Conservation (phyloP, 2,797 vertebrate genomes). For the Lithobates sylvaticus region DNA sequence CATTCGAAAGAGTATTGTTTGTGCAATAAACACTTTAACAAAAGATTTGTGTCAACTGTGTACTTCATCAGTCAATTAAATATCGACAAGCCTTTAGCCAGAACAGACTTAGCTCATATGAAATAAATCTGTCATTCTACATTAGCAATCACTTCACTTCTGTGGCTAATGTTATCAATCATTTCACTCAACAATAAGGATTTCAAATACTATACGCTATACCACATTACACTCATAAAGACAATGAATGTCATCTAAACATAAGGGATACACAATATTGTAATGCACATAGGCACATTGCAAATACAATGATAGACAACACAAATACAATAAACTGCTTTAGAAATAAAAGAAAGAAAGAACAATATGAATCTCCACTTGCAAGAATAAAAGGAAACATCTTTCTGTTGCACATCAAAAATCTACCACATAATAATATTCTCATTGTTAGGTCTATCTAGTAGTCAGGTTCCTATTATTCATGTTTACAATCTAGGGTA, state of each 20-base stretch:
- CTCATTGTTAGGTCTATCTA: no score
- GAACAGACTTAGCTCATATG: slow-evolving; percentile 27
- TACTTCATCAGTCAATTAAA: slow-evolving; percentile 34
- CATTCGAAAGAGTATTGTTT: not conserved
- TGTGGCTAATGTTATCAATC: slow-evolving; percentile 37
- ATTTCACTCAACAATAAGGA: slow-evolving; percentile 25
- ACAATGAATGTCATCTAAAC: not conserved
- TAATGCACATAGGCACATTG: not conserved
- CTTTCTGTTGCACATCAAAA: no score
- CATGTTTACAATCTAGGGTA: no score
- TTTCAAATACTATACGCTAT: not conserved
- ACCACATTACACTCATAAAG: not conserved
- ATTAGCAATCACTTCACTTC: slow-evolving; percentile 17
- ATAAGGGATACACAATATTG: not conserved
- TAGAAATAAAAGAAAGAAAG: no score
- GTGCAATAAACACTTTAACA: not conserved
- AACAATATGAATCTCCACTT: no score
- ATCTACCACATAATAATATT: no score
- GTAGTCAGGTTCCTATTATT: no score
- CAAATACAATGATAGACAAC: not conserved
- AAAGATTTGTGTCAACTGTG: slow-evolving; percentile 1
- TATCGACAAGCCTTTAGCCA: slow-evolving; percentile 52
- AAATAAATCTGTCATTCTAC: slow-evolving; percentile 41
- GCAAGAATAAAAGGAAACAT: no score
- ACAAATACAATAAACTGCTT: no score